These are phyloP conservation scores for Passer montanus DNA, from an alignment of 2,113 vertebrate species.

Conservation along the genomic window DNA sequence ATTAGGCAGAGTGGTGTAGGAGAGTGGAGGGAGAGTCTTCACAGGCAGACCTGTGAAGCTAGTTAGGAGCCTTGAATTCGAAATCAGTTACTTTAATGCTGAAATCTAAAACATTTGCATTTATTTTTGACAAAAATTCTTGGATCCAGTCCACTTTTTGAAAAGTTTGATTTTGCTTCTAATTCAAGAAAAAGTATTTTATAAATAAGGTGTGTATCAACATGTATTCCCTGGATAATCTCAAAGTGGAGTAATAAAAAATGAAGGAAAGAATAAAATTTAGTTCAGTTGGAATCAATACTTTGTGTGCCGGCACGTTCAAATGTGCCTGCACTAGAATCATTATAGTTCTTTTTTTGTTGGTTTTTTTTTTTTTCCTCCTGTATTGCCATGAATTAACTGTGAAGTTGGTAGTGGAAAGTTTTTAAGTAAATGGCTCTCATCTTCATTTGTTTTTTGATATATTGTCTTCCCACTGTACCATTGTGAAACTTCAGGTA, in stretches of 20 bases:
- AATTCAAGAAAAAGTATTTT: background rate
- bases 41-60: background rate
- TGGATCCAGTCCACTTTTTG: background rate
- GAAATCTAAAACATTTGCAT: background rate
- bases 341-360: rapidly evolving
- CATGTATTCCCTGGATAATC: background rate
- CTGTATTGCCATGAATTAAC: background rate
- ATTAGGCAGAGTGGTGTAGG: background rate
- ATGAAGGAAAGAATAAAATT: background rate
- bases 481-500: background rate
- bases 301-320: background rate
- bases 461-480: background rate
- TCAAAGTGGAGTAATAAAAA: background rate
- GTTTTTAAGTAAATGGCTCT: background rate
- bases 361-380: background rate
- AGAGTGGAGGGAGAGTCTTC: background rate
- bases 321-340: background rate
- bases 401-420: background rate
- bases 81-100: background rate
- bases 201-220: background rate
- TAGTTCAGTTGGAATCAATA: background rate
- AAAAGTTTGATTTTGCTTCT: background rate
- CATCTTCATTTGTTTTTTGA: background rate
- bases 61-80: background rate
- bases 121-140: background rate